Conservation (phyloP, 2,113 vertebrate genomes). For the Pachyramphus minor region DNA sequence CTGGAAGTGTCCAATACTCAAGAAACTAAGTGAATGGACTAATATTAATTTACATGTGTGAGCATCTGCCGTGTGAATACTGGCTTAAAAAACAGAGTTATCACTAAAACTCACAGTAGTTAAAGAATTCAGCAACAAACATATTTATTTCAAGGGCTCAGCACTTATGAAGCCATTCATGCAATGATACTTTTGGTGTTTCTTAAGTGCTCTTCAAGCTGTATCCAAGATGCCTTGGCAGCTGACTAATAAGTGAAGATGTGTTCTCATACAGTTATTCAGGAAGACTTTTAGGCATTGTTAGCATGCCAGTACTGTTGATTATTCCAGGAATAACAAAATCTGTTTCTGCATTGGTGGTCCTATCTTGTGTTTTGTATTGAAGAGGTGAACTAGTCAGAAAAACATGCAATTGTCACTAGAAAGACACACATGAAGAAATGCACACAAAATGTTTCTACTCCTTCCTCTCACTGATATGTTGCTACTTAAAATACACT, state of each 20-base stretch:
- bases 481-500: neutral
- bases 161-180: neutral
- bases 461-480: neutral
- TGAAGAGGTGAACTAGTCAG: neutral
- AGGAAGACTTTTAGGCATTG: neutral
- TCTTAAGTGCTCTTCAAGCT: neutral
- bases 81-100: neutral
- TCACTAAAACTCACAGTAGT: neutral
- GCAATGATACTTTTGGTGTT: neutral
- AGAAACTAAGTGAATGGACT: neutral
- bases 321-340: neutral
- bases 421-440: neutral
- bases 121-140: neutral
- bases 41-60: neutral
- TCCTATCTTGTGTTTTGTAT: neutral
- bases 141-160: neutral
- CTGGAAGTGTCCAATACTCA: neutral
- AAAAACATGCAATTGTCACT: neutral
- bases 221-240: neutral
- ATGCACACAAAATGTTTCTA: neutral
- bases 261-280: neutral
- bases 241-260: neutral
- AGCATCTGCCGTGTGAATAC: neutral
- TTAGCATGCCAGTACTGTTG: neutral
- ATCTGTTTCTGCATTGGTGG: neutral